Percentiles rank a stretch among this genome's conserved stretches.
These are phyloP conservation scores for Tarsius wallacei DNA, from an alignment of 2,797 vertebrate genomes.

Conservation along the genomic window DNA sequence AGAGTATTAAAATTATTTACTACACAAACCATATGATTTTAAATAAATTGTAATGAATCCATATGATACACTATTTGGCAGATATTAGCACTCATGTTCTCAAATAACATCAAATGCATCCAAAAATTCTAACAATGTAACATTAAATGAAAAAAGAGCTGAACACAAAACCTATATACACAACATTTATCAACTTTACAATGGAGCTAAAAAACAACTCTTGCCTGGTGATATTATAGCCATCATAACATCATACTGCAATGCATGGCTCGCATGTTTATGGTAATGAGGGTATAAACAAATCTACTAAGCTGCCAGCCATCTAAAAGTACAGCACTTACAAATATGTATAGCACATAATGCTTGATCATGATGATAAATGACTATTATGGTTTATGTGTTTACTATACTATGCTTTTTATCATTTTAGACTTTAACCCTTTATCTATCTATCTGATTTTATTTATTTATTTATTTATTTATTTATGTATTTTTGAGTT, in stretches of 20 bases:
- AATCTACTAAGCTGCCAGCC: too few relatives aligned
- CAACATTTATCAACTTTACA: neutral
- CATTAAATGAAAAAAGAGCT: conserved; percentile 44
- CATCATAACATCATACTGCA: neutral
- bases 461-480: too few relatives aligned
- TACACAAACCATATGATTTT: neutral
- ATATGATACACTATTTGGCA: neutral
- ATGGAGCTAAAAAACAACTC: neutral
- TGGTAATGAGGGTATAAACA: neutral
- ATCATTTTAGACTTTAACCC: neutral
- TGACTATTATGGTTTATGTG: neutral
- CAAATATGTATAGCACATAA: neutral
- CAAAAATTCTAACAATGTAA: neutral
- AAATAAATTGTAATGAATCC: neutral
- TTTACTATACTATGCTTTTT: neutral
- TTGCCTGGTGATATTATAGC: neutral
- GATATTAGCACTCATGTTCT: neutral
- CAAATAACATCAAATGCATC: neutral
- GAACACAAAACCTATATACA: neutral
- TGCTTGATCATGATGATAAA: neutral
- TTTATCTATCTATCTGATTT: too few relatives aligned
- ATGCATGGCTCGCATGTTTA: neutral
- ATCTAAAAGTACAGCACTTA: neutral
- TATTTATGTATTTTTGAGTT: too few relatives aligned
- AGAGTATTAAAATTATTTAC: conserved; percentile 17